Evolutionary conservation across 2,888 invertebrate genomes (phyloP).

Genomic region (Tetanocera ferruginea): DNA sequence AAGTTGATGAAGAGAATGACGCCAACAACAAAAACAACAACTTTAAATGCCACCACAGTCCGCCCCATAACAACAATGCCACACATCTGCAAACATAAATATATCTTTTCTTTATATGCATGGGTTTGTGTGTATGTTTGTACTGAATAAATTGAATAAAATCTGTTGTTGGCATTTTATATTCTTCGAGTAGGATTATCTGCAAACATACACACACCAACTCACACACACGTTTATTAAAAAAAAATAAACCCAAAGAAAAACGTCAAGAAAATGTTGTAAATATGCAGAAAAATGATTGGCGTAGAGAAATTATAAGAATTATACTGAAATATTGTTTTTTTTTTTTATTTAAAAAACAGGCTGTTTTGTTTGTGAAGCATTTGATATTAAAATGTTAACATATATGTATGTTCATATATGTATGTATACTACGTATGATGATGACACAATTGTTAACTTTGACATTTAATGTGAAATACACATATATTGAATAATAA

Average conservation of each 20-base stretch:
- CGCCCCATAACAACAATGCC: too few species aligned
- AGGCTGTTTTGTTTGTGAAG: too few species aligned
- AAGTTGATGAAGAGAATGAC: background rate
- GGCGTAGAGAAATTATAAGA: background rate
- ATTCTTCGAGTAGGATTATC: constrained; percentile 29
- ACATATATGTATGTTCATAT: too few species aligned
- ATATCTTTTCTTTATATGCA: too few species aligned
- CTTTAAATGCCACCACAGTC: background rate
- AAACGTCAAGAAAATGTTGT: background rate
- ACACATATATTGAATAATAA: too few species aligned
- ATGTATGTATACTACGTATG: too few species aligned
- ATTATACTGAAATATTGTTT: background rate
- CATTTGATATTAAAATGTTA: too few species aligned
- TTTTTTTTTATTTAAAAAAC: background rate
- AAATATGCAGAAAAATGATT: background rate
- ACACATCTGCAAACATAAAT: too few species aligned
- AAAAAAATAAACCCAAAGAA: background rate
- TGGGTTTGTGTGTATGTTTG: too few species aligned
- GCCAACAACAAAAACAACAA: background rate
- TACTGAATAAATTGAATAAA: constrained; percentile 42
- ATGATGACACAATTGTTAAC: too few species aligned
- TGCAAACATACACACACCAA: background rate
- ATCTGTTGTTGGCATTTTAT: constrained; percentile 45
- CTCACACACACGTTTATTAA: background rate
- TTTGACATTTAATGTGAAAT: too few species aligned